Evolutionary conservation across 2,888 invertebrate species (phyloP).

Genomic region (Caenorhabditis auriculariae): DNA sequence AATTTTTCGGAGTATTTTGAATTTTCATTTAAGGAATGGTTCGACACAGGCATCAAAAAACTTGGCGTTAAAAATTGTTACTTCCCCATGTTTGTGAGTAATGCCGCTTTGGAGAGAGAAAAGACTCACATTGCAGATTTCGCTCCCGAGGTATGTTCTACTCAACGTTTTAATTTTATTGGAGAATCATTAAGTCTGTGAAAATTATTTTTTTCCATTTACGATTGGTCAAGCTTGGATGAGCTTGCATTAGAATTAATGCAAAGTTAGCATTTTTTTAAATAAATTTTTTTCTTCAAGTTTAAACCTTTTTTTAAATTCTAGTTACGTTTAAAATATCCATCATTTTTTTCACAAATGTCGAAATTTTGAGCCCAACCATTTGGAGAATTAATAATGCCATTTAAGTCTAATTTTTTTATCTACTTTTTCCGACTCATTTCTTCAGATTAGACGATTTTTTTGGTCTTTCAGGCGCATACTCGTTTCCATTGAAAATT

Average conservation of each 20-base stretch:
- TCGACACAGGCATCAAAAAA: slow-evolving; percentile 68
- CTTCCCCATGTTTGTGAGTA: slow-evolving; percentile 96
- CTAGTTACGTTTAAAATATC: too few species aligned
- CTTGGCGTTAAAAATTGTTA: slow-evolving; percentile 94
- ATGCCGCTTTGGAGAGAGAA: slow-evolving; percentile 86
- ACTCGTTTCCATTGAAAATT: too few species aligned
- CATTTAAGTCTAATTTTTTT: too few species aligned
- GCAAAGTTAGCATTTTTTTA: background rate
- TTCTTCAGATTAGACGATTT: too few species aligned
- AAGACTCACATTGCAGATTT: slow-evolving; percentile 97
- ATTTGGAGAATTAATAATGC: too few species aligned
- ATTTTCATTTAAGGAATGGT: slow-evolving; percentile 44
- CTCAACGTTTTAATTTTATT: slow-evolving; percentile 3
- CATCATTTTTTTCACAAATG: too few species aligned
- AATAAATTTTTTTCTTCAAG: background rate
- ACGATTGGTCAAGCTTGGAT: background rate
- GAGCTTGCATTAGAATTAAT: background rate
- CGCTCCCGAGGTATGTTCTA: slow-evolving; percentile 81
- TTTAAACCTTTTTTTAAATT: background rate
- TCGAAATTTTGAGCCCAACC: too few species aligned
- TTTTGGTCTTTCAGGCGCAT: too few species aligned
- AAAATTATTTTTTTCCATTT: background rate
- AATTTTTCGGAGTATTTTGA: background rate
- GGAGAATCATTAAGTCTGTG: background rate
- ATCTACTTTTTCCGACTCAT: too few species aligned